phyloP scores from a whole-genome alignment of 2,888 invertebrate genomes.

The Dione vanillae region DNA sequence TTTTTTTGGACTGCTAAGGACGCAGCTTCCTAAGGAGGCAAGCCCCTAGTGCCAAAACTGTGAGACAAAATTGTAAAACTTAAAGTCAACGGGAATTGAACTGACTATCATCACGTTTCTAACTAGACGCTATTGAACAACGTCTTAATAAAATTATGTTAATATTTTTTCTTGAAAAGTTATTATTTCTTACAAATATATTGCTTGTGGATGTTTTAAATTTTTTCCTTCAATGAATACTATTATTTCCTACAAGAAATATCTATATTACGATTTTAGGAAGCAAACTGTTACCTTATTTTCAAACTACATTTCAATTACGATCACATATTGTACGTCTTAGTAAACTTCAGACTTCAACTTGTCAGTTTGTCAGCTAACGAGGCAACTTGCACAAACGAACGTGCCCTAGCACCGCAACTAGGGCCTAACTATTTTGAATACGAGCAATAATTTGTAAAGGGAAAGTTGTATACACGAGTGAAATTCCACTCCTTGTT shows the following conservation, averaged over 20 bases:
- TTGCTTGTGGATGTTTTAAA: too few species aligned
- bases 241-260: not conserved
- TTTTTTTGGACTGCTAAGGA: too few species aligned
- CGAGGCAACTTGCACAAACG: slow-evolving; percentile 49
- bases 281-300: slow-evolving; percentile 1
- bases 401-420: slow-evolving; percentile 54
- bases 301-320: slow-evolving; percentile 23
- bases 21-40: too few species aligned
- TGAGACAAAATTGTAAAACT: too few species aligned
- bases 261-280: not conserved
- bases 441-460: slow-evolving; percentile 39
- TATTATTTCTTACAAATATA: too few species aligned
- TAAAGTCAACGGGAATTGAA: too few species aligned
- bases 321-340: slow-evolving; percentile 15
- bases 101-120: too few species aligned
- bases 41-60: too few species aligned
- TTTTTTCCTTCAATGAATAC: too few species aligned
- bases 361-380: slow-evolving; percentile 50
- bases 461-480: slow-evolving; percentile 40
- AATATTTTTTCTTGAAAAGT: too few species aligned
- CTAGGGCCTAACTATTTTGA: slow-evolving; percentile 54
- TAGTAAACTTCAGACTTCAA: slow-evolving; percentile 38
- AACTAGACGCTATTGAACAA: too few species aligned
- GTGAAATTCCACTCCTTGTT: slow-evolving; percentile 36
- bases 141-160: too few species aligned